A percentile compares a stretch with the other conserved stretches of the same genome.
Conservation (phyloP, 2,888 invertebrate species). For the Spatulosminthurus flaviceps region DNA sequence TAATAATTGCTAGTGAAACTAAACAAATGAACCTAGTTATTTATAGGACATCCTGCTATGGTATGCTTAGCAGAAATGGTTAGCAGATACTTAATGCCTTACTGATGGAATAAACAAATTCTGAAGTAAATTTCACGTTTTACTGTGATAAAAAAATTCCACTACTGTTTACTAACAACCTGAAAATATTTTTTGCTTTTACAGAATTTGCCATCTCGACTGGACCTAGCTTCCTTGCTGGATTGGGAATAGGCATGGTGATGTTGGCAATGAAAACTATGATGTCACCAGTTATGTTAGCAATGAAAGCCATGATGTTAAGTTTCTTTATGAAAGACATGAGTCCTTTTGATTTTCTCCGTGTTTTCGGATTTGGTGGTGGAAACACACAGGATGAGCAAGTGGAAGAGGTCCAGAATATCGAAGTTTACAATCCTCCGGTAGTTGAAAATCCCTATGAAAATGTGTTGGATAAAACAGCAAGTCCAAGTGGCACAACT, state of each 20-base stretch:
- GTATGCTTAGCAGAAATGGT: too few species aligned
- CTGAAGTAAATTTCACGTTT: too few species aligned
- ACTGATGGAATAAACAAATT: too few species aligned
- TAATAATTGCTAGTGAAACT: too few species aligned
- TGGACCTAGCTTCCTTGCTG: constrained; percentile 70
- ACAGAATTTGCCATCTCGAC: constrained; percentile 63
- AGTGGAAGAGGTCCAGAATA: constrained; percentile 47
- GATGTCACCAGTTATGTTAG: constrained; percentile 79
- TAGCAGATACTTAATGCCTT: too few species aligned
- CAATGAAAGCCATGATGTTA: constrained; percentile 82
- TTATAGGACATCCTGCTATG: too few species aligned
- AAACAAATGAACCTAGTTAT: too few species aligned
- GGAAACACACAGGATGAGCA: constrained; percentile 48
- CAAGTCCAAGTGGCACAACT: not conserved
- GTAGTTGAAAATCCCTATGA: constrained; percentile 57
- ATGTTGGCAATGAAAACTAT: constrained; percentile 83
- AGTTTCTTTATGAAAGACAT: constrained; percentile 76
- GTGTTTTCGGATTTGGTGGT: constrained; percentile 48
- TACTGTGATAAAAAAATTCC: too few species aligned
- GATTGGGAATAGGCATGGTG: constrained; percentile 75
- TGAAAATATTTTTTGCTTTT: not conserved
- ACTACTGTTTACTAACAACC: too few species aligned
- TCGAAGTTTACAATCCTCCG: constrained; percentile 59
- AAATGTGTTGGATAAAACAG: constrained; percentile 44
- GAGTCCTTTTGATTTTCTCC: constrained; percentile 60